These are phyloP conservation scores for Lophius americanus DNA, from an alignment of 2,797 vertebrate genomes.

Conservation along the genomic window DNA sequence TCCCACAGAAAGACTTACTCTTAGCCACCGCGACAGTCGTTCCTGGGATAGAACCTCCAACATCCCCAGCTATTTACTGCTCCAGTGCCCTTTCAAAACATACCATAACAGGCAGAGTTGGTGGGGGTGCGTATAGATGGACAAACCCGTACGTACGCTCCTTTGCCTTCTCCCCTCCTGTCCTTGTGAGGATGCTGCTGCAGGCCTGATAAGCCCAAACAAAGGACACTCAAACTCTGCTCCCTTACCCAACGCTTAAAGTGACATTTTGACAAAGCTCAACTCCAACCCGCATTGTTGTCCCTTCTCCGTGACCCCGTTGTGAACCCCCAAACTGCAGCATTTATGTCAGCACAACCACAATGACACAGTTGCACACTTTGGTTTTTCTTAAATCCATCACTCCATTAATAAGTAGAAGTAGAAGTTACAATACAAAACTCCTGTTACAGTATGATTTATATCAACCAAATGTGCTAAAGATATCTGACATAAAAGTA, in stretches of 20 bases:
- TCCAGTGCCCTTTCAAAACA: conserved; percentile 67
- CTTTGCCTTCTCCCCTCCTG: conserved; percentile 34
- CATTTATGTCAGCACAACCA: conserved; percentile 20
- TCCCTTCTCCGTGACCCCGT: conserved; percentile 55
- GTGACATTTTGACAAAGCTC: conserved; percentile 67
- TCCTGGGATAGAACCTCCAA: conserved; percentile 47
- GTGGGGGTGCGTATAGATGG: conserved; percentile 10
- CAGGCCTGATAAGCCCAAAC: conserved; percentile 75
- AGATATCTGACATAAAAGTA: background rate
- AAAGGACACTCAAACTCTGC: conserved; percentile 69
- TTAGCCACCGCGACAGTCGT: conserved; percentile 38
- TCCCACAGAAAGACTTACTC: conserved; percentile 44
- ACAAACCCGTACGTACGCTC: conserved; percentile 19
- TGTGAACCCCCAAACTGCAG: conserved; percentile 47
- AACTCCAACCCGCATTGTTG: conserved; percentile 61
- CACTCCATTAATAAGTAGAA: no score
- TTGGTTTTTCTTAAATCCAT: background rate
- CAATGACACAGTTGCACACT: conserved; percentile 21
- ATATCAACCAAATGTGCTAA: no score
- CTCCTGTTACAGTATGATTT: no score
- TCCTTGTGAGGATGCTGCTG: conserved; percentile 67
- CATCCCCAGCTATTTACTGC: conserved; percentile 70
- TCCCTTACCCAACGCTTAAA: conserved; percentile 63
- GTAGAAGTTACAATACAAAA: no score
- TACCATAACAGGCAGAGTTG: conserved; percentile 19